These are phyloP conservation scores for Tinea trinotella DNA, from an alignment of 2,888 invertebrate genomes.

Conservation along the genomic window DNA sequence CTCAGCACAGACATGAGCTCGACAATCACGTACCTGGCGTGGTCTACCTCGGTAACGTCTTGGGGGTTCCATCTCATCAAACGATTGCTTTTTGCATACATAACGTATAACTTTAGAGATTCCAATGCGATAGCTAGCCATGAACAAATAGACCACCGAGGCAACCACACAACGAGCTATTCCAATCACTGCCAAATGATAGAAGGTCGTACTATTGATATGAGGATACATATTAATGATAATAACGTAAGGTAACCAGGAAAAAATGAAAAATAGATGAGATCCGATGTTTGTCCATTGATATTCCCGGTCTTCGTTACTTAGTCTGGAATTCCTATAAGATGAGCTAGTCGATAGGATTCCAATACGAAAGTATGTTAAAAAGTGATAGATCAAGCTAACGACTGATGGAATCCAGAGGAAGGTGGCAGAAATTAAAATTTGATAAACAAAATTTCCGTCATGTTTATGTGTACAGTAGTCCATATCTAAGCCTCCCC, in stretches of 20 bases:
- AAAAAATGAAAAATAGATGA: constrained; percentile 70
- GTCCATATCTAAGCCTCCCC: constrained; percentile 75
- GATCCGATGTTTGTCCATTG: constrained; percentile 76
- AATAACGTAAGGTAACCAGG: constrained; percentile 79
- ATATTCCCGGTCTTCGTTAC: constrained; percentile 74
- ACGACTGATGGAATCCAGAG: constrained; percentile 73
- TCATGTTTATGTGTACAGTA: constrained; percentile 74
- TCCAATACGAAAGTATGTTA: constrained; percentile 62
- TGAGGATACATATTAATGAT: constrained; percentile 66
- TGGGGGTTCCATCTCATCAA: not conserved
- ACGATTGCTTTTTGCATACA: constrained; percentile 37
- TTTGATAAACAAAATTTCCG: constrained; percentile 72
- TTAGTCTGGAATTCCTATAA: constrained; percentile 75
- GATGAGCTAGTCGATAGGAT: constrained; percentile 65
- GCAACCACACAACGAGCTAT: constrained; percentile 78
- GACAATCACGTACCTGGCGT: not conserved
- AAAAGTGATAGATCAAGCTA: constrained; percentile 67
- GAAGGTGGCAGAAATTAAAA: constrained; percentile 68
- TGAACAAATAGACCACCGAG: constrained; percentile 55
- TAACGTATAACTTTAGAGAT: not conserved
- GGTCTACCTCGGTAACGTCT: not conserved
- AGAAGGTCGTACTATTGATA: constrained; percentile 69
- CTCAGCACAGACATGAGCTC: not conserved
- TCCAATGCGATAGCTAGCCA: not conserved
- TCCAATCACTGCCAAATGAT: constrained; percentile 79